phyloP scores from a whole-genome alignment of 2,888 invertebrate species.

The Andrena camellia region DNA sequence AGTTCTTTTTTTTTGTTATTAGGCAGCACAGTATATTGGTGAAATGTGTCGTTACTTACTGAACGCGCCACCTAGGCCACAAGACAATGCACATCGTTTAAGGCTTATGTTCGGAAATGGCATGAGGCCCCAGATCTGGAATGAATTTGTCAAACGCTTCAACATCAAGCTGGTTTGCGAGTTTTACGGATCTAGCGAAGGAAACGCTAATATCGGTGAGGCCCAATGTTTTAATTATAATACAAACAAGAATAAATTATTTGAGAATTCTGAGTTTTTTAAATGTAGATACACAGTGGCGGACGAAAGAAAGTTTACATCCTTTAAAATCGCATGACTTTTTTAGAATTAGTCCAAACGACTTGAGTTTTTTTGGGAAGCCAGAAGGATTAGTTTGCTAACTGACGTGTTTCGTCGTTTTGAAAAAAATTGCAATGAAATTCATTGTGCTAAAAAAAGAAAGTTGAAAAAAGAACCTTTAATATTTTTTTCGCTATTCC shows the following conservation, averaged over 20 bases:
- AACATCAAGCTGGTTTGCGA: slow-evolving; percentile 87
- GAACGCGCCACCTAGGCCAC: slow-evolving; percentile 85
- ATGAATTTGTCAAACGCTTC: slow-evolving; percentile 88
- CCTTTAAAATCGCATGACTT: too few relatives aligned
- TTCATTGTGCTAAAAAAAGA: too few relatives aligned
- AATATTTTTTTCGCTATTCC: too few relatives aligned
- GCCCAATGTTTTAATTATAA: slow-evolving; percentile 4
- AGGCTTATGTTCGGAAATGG: slow-evolving; percentile 91
- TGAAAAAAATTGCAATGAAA: too few relatives aligned
- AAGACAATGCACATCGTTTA: slow-evolving; percentile 86
- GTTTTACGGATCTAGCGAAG: slow-evolving; percentile 90
- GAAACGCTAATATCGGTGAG: slow-evolving; percentile 88
- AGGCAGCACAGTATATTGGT: slow-evolving; percentile 88
- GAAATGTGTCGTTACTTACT: slow-evolving; percentile 88
- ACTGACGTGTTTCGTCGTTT: too few relatives aligned
- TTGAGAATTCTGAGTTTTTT: not conserved
- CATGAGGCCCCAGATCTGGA: slow-evolving; percentile 89
- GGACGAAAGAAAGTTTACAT: too few relatives aligned
- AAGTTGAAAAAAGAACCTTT: too few relatives aligned
- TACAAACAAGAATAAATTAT: not conserved
- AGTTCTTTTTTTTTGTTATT: slow-evolving; percentile 36
- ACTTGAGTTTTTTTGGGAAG: too few relatives aligned
- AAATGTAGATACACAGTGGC: too few relatives aligned
- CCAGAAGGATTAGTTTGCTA: too few relatives aligned
- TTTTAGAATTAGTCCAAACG: too few relatives aligned